Percentiles rank a stretch among this genome's conserved stretches.
phyloP scores from a whole-genome alignment of 2,888 invertebrate species.

The Ochlodes sylvanus region DNA sequence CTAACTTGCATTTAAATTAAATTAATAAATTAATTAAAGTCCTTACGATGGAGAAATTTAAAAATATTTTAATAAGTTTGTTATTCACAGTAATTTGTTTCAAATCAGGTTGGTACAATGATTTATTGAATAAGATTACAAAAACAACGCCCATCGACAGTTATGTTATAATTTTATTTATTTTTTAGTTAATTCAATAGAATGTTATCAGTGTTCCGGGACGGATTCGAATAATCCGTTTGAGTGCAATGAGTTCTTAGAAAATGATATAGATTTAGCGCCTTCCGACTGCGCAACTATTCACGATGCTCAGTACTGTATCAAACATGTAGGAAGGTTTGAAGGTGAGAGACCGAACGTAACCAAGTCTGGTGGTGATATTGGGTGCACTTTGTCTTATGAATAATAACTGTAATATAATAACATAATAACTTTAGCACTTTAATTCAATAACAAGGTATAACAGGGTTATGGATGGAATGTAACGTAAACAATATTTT shows the following conservation, averaged over 20 bases:
- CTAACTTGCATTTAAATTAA: slow-evolving; percentile 4
- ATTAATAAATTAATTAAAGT: no score
- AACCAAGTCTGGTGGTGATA: neutral
- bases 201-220: slow-evolving; percentile 96
- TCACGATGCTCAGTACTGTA: slow-evolving; percentile 94
- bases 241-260: slow-evolving; percentile 93
- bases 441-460: neutral
- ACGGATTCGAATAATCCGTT: slow-evolving; percentile 91
- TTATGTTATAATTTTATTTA: slow-evolving; percentile 41
- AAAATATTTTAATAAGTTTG: slow-evolving; percentile 32
- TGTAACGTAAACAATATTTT: no score
- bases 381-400: neutral
- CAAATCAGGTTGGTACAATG: slow-evolving; percentile 40
- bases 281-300: slow-evolving; percentile 91
- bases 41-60: slow-evolving; percentile 18
- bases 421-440: neutral
- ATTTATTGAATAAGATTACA: neutral
- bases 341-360: slow-evolving; percentile 88
- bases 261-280: slow-evolving; percentile 86
- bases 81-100: slow-evolving; percentile 32
- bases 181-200: slow-evolving; percentile 86
- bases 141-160: slow-evolving; percentile 40
- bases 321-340: slow-evolving; percentile 96
- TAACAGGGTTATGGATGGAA: neutral
- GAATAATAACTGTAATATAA: neutral